A percentile compares a stretch with the other conserved stretches of the same genome.
Conservation (phyloP, 1,140 invertebrate genomes). For the Nephotettix cincticeps region DNA sequence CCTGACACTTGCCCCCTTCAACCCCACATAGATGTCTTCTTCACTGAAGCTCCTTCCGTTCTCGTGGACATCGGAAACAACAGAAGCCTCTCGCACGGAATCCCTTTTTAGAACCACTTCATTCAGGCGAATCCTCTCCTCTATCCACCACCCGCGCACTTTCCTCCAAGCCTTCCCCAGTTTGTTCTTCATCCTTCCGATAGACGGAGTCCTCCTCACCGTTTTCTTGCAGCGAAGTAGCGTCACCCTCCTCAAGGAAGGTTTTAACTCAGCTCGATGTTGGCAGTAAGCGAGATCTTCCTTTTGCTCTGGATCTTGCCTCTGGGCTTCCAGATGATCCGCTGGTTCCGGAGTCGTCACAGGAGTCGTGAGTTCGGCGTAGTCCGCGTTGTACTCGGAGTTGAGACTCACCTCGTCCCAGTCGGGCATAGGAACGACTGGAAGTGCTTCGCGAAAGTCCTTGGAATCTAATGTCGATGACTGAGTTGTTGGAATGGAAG, state of each 20-base stretch:
- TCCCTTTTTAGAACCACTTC: constrained; percentile 26
- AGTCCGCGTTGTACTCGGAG: constrained; percentile 25
- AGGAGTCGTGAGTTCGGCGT: constrained; percentile 24
- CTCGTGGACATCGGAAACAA: constrained; percentile 1
- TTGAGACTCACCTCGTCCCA: constrained; percentile 21
- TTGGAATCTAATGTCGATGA: background rate
- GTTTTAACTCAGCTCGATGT: constrained; percentile 17
- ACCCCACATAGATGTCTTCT: background rate
- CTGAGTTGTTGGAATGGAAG: constrained; percentile 9
- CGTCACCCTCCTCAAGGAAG: constrained; percentile 14
- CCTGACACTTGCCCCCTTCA: background rate
- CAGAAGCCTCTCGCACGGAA: background rate
- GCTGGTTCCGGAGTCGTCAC: background rate
- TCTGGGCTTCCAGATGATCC: background rate
- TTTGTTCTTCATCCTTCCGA: constrained; percentile 18
- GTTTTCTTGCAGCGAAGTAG: constrained; percentile 5
- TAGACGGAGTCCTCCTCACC: constrained; percentile 14
- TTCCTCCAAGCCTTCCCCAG: constrained; percentile 24
- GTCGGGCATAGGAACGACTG: constrained; percentile 18
- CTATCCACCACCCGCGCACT: constrained; percentile 26
- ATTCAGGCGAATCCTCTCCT: constrained; percentile 21
- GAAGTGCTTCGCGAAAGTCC: constrained; percentile 1
- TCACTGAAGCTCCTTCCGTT: background rate
- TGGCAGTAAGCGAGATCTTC: constrained; percentile 25
- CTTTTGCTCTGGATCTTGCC: background rate